phyloP scores from a whole-genome alignment of 1,140 invertebrate genomes.

The Chironomus tepperi region DNA sequence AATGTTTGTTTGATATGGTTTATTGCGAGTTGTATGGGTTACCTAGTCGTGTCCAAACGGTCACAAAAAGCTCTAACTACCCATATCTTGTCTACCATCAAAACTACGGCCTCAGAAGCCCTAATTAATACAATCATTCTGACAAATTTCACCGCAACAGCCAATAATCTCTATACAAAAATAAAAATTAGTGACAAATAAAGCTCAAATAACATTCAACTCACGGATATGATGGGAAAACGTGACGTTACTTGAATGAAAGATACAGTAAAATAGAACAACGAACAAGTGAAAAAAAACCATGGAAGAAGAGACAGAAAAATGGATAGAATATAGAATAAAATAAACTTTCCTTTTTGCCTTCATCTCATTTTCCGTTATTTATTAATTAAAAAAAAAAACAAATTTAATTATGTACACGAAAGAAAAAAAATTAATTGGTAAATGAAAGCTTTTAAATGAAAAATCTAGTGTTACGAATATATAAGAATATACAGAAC shows the following conservation, averaged over 20 bases:
- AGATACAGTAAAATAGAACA: neutral
- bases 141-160: too few species aligned
- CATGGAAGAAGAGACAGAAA: neutral
- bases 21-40: too few species aligned
- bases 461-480: slow-evolving; percentile 23
- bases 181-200: too few species aligned
- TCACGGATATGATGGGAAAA: slow-evolving; percentile 2
- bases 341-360: slow-evolving; percentile 1
- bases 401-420: slow-evolving; percentile 14
- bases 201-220: neutral
- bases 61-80: too few species aligned
- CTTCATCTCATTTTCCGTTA: neutral
- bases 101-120: too few species aligned
- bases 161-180: too few species aligned
- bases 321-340: neutral
- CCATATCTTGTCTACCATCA: too few species aligned
- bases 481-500: neutral
- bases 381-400: neutral
- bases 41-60: too few species aligned
- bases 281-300: neutral
- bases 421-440: slow-evolving; percentile 22
- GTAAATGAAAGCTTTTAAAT: slow-evolving; percentile 23
- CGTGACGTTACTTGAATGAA: neutral
- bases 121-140: too few species aligned
- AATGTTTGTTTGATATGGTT: too few species aligned